phyloP scores from a whole-genome alignment of 1,140 invertebrate species.

The Drosophila persimilis region DNA sequence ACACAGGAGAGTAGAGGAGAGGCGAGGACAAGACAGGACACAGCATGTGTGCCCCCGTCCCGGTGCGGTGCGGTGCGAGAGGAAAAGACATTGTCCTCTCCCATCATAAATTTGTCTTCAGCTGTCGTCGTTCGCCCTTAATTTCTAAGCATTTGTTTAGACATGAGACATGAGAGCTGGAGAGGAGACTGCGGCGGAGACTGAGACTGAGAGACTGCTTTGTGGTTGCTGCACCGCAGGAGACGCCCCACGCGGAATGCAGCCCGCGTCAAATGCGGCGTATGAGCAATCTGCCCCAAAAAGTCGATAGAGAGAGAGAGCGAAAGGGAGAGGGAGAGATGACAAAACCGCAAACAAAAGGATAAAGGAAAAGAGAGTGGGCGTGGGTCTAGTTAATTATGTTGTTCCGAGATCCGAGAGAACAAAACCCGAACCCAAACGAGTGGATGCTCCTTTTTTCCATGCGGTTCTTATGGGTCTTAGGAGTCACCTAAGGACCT shows the following conservation, averaged over 20 bases:
- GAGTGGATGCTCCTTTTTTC: slow-evolving; percentile 41
- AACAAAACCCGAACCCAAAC: slow-evolving; percentile 2
- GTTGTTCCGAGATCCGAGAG: slow-evolving; percentile 43
- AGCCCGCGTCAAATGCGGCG: background rate
- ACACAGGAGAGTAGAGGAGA: background rate
- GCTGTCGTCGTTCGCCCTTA: slow-evolving; percentile 67
- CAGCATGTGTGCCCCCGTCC: slow-evolving; percentile 17
- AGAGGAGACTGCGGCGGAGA: background rate
- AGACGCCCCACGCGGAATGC: slow-evolving; percentile 25
- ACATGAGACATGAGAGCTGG: slow-evolving; percentile 41
- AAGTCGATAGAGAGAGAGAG: background rate
- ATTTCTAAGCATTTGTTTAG: slow-evolving; percentile 75
- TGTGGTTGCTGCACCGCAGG: slow-evolving; percentile 36
- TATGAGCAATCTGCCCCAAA: slow-evolving; percentile 25
- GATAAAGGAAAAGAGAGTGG: slow-evolving; percentile 19
- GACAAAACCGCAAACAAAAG: background rate
- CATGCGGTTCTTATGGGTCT: background rate
- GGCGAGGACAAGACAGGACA: slow-evolving; percentile 2
- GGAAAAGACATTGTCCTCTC: no score
- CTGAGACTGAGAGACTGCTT: slow-evolving; percentile 20
- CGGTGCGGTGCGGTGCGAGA: no score
- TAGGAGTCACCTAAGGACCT: no score
- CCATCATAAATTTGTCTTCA: slow-evolving; percentile 73
- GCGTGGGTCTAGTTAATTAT: slow-evolving; percentile 55
- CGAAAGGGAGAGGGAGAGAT: background rate